phyloP scores from a whole-genome alignment of 2,113 vertebrate genomes.

The Trematomus loennbergii region DNA sequence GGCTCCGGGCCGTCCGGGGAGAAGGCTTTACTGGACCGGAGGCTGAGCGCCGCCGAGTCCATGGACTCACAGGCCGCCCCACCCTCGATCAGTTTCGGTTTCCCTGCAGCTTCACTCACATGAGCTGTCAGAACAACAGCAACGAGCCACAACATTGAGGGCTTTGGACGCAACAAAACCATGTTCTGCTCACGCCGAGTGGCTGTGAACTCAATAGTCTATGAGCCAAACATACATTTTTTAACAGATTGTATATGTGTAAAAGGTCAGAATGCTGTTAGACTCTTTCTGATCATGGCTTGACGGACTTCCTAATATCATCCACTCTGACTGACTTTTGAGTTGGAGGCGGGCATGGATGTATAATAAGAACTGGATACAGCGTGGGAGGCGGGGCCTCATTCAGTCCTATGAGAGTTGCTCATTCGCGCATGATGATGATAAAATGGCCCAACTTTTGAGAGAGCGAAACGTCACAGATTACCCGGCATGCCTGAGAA shows the following conservation, averaged over 20 bases:
- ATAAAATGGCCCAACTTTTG: too few species aligned
- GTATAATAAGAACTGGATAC: too few species aligned
- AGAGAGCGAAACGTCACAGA: too few species aligned
- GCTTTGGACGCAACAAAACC: conserved; percentile 23
- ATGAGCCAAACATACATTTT: neutral
- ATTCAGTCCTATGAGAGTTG: too few species aligned
- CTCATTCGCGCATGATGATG: too few species aligned
- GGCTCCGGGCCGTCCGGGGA: conserved; percentile 67
- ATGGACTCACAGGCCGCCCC: neutral
- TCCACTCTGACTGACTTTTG: neutral
- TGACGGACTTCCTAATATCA: neutral
- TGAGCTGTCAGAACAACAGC: conserved; percentile 18
- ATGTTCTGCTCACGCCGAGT: conserved; percentile 7
- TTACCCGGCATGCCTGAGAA: too few species aligned
- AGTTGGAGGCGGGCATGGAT: conserved; percentile 47
- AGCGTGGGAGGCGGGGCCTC: too few species aligned
- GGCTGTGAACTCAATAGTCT: conserved; percentile 17
- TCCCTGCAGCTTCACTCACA: neutral
- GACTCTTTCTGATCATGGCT: fast-evolving
- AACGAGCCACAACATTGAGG: conserved; percentile 37
- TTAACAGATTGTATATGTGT: fast-evolving
- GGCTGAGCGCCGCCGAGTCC: neutral
- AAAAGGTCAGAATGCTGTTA: fast-evolving
- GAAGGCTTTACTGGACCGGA: neutral
- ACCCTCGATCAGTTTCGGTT: conserved; percentile 1